Conservation (phyloP, 2,113 vertebrate species). For the Silurus glanis region DNA sequence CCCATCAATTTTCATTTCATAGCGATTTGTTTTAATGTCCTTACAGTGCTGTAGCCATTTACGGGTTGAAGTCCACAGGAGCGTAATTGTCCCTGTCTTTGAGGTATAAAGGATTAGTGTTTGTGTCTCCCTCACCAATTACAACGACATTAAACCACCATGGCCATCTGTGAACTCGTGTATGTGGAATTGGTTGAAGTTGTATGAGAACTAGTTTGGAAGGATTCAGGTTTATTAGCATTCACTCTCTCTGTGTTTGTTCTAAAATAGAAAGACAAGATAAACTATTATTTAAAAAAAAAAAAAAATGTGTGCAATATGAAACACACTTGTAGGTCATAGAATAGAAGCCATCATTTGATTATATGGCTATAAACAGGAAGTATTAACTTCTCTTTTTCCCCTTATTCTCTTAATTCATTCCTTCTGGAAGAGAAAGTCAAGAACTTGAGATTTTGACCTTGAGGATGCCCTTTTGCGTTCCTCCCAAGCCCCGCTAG, state of each 20-base stretch:
- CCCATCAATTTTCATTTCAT: neutral
- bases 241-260: too few species aligned
- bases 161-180: neutral
- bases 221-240: neutral
- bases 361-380: neutral
- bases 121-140: neutral
- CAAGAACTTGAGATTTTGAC: neutral
- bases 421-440: neutral
- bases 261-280: too few species aligned
- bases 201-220: neutral
- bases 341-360: too few species aligned
- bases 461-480: neutral
- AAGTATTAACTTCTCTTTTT: neutral
- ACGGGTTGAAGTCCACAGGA: neutral
- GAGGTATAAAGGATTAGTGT: neutral
- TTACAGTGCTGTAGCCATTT: neutral
- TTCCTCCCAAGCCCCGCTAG: neutral
- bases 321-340: too few species aligned
- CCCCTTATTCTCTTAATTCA: neutral
- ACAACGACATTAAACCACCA: neutral
- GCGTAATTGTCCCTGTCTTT: neutral
- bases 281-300: too few species aligned
- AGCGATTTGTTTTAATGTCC: neutral
- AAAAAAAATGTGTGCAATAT: too few species aligned
- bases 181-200: neutral